Evolutionary conservation across 2,797 vertebrate species (phyloP), one percentile per base, ranked within the genome.

Genomic region (Tadarida brasiliensis): DNA sequence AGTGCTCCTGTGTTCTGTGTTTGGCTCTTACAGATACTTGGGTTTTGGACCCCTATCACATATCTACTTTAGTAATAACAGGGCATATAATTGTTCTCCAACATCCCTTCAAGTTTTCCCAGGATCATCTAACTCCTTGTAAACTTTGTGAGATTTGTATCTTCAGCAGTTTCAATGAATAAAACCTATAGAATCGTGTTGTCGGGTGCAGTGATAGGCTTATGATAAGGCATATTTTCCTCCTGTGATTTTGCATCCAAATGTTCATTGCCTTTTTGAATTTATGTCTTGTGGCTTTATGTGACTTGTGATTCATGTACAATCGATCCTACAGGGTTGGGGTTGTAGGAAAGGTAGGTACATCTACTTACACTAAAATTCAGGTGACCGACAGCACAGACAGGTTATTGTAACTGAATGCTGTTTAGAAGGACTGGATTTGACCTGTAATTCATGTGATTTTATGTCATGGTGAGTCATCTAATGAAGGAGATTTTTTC

Each of bases 351-450:
- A 77, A 93, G 20, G 12, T 44, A 68, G 73, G 19, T 57, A 77
- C 26, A 87, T 71, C 39, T 51, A 57, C 1, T 17, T 67, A 61
- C 15, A 39, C 28, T 51, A 84, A 70, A 54, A 70, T 39, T 54
- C 61, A 16, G 16, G 39, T 51, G 51, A 61, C 33, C 0, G 0
- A 15, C 11, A 9, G 19, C 49, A 8, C 1, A 14, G 68, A 57
- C 4, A 33, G 3, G 54, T 17, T 30, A 28, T 2, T 47, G 9
- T 65, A 22, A 68, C 4, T 17, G 35, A 35, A 7, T 17, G 4
- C 3, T 28, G 6, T n/a, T 59, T 26, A 65, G 59, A 26, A 81
- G 20, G 56, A 20, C 2, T 39, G 71, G 30, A 15, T 70, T 33
- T 88, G 87, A 73, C 35, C 49, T 61, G 30, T 11, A 63, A 1